phyloP scores from a whole-genome alignment of 2,113 vertebrate species.

The Hepsetus odoe region DNA sequence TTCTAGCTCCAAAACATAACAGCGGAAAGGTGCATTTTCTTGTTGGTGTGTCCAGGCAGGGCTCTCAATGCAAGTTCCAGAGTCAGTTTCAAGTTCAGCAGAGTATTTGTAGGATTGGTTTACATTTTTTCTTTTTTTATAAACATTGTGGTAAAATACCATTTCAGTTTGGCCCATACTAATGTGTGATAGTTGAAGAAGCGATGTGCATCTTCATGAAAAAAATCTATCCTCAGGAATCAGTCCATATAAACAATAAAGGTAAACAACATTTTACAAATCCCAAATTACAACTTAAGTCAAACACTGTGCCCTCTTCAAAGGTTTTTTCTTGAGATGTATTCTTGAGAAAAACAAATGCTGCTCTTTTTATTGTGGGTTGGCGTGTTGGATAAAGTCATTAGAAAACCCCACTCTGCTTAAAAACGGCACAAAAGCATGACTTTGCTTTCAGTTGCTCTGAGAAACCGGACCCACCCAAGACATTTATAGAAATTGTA shows the following conservation, averaged over 20 bases:
- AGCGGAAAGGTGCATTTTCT: not conserved
- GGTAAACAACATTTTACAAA: conserved; percentile 22
- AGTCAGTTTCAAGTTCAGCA: not conserved
- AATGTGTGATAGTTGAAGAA: not conserved
- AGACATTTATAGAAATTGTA: too few relatives aligned
- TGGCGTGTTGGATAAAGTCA: not conserved
- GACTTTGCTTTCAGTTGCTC: too few relatives aligned
- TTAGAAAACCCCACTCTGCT: not conserved
- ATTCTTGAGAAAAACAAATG: conserved; percentile 12
- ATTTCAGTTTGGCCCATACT: not conserved
- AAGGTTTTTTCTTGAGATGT: not conserved
- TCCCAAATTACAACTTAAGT: not conserved
- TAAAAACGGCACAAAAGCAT: not conserved
- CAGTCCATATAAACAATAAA: conserved; percentile 2
- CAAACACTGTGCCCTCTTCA: not conserved
- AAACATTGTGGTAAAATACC: not conserved
- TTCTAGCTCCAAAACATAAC: not conserved
- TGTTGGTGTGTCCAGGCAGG: not conserved
- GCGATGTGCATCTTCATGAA: not conserved
- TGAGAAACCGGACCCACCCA: too few relatives aligned
- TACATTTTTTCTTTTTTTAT: not conserved
- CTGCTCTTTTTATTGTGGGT: too few relatives aligned
- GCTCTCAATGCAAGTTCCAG: not conserved
- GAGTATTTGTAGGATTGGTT: not conserved
- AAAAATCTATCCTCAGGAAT: not conserved